Evolutionary conservation across 2,888 invertebrate genomes (phyloP), one percentile per base, ranked within the genome.

Genomic region (Germaria angustata): DNA sequence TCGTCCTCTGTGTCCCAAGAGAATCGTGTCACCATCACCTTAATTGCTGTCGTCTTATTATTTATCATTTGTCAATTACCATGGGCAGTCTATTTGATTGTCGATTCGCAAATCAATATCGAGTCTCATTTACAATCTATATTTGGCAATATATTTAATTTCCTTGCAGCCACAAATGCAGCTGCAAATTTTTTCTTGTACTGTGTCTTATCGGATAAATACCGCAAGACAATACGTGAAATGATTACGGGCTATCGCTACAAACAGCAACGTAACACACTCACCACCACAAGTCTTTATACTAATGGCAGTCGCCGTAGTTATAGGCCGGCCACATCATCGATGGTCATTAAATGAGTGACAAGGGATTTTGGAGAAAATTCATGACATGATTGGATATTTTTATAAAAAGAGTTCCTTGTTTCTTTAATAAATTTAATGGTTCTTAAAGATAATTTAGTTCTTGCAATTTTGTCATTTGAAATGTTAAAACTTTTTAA

Each of bases 181-280:
- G 94, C 95, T 0, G 93, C 94, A 61, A 96, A 96, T 91, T 96
- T 96, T 90, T 92, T 96, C 85, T 92, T 96, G 80, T 96, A 96
- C 89, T 95, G 95, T 86, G 94, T 94, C 55, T 93, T 96, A 88
- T 95, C 95, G 84, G 94, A 94, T 87, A 94, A 95, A 87, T 96
- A 95, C 90, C 92, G 95, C 53, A 92, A 92, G 85, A 95, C 94
- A 66, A 90, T 90, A 15, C 88, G 90, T 59, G 88, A 90, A 73
- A 87, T 91, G 8, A 87, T 91, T 34, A 88, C 89, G 6, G 90
- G 91, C n/a, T 87, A 88, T 80, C 87, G 88, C 0, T 88, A 89
- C 80, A 86, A 87, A 17, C 86, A 73, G 85, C 88, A 73, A 59
- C 85, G 86, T 24, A 85, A 86, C 51, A 87, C 86, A 49, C 86